Evolutionary conservation across 2,797 vertebrate genomes (phyloP).

Genomic region (Anguilla megastoma): DNA sequence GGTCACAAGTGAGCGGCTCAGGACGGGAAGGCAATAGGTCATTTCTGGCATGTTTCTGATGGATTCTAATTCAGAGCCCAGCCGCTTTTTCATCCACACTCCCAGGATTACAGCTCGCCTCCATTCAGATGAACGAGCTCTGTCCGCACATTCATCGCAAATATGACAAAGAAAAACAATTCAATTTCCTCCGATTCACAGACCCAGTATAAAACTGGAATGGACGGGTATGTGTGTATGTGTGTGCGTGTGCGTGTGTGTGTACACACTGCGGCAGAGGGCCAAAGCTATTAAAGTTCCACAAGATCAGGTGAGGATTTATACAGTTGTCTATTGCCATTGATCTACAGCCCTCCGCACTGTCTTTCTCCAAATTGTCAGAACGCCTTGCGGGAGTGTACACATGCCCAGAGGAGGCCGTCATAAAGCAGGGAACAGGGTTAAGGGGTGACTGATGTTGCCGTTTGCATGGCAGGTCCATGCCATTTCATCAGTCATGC

Average conservation of each 20-base stretch:
- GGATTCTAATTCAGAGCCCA: not conserved
- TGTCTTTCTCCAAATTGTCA: not conserved
- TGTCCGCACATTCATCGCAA: not conserved
- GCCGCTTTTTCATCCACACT: not conserved
- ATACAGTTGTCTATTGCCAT: not conserved
- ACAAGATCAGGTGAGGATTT: slow-evolving; percentile 5
- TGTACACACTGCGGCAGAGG: not conserved
- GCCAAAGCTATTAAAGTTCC: not conserved
- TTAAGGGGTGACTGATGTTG: not conserved
- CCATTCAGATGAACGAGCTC: not conserved
- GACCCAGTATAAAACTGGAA: not conserved
- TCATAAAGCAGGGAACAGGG: not conserved
- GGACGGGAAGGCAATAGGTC: not conserved
- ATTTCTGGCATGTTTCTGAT: not conserved
- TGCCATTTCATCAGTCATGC: not conserved
- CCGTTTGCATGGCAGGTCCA: not conserved
- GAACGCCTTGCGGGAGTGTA: not conserved
- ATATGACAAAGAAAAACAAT: not conserved
- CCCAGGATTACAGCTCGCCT: not conserved
- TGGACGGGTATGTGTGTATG: not conserved
- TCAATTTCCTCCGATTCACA: not conserved
- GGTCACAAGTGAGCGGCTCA: not conserved
- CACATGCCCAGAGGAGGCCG: not conserved
- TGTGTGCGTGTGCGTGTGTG: not conserved
- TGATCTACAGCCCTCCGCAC: not conserved